Percentiles rank a stretch among this genome's conserved stretches.
Evolutionary conservation across 2,888 invertebrate genomes (phyloP).

Genomic region (Drosophila barbarae): DNA sequence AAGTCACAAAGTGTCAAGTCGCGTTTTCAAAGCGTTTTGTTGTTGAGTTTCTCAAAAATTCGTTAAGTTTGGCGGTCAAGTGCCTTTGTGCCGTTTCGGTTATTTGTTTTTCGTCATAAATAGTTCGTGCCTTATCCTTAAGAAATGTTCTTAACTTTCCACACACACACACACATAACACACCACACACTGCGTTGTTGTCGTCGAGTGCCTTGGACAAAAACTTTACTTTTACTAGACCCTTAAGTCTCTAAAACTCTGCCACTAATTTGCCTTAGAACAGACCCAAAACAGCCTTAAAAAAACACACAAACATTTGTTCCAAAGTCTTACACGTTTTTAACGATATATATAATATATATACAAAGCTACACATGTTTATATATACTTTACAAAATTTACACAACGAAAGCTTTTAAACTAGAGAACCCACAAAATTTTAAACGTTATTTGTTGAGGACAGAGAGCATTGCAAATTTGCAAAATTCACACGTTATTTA

Average conservation of each 20-base stretch:
- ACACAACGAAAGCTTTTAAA: constrained; percentile 50
- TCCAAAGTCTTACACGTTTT: constrained; percentile 45
- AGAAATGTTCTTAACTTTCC: constrained; percentile 23
- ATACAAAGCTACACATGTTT: constrained; percentile 38
- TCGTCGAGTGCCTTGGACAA: constrained; percentile 63
- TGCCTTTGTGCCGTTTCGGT: constrained; percentile 48
- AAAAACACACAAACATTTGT: constrained; percentile 38
- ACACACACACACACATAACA: not conserved
- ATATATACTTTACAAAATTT: constrained; percentile 47
- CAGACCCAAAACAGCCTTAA: constrained; percentile 8
- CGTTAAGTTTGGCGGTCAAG: constrained; percentile 45
- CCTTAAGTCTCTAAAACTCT: constrained; percentile 41
- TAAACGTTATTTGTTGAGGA: constrained; percentile 48
- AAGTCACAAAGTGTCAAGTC: constrained; percentile 33
- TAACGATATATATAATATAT: constrained; percentile 25
- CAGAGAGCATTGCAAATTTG: constrained; percentile 2
- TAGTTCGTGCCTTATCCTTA: constrained; percentile 54
- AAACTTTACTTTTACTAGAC: constrained; percentile 37
- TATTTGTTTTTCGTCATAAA: constrained; percentile 32
- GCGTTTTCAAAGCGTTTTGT: constrained; percentile 58
- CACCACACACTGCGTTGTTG: constrained; percentile 28
- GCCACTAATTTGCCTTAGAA: constrained; percentile 68
- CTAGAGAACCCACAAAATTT: constrained; percentile 27
- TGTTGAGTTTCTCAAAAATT: constrained; percentile 53
- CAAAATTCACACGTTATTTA: constrained; percentile 29